Evolutionary conservation across 2,797 vertebrate genomes (phyloP), one percentile per base, ranked within the genome.

Genomic region (Chaenodraco wilsoni): DNA sequence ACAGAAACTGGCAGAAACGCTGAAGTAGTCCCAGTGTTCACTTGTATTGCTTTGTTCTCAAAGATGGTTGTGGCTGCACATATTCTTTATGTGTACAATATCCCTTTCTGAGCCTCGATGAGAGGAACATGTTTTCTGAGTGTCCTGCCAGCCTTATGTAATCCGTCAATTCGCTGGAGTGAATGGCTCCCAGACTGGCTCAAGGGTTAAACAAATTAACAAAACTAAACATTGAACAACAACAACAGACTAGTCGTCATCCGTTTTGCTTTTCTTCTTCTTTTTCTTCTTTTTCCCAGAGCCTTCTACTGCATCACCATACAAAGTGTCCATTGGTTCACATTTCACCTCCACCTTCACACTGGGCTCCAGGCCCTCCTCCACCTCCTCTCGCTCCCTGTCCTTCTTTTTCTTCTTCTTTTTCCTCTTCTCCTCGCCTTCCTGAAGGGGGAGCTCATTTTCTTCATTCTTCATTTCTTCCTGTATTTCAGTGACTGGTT

Each of bases 211-310:
- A 27, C 55, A 69, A 65, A 37, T 44, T 5, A 57, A 59, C 31
- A 62, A 55, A 57, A 72, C 4, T 9, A 72, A 62, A 65, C 16
- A 54, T n/a, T n/a, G n/a, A 67, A 69, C 27, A 48, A 17, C 3
- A 9, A 67, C 3, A 9, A 67, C 31, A 68, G 1, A 51, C 69
- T 91, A 93, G 23, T 89, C 69, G 3, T 84, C 57, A 1, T 73
- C 27, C 1, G 7, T 55, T 73, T 55, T 77, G 49, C 27, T 79
- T 74, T 74, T 88, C 57, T 82, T 85, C 56, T 88, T 89, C 57
- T 90, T 92, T 19, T 92, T 95, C 66, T 91, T 92, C 76, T 86
- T 91, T 71, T 81, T 92, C 3, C 11, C 75, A 0, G 44, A 69
- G 3, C 1, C 55, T 17, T 89, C 85, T 16, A 31, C 78, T 17